Base-by-base conservation (phyloP, 2,888 invertebrate species). In the Parochlus steinenii region DNA sequence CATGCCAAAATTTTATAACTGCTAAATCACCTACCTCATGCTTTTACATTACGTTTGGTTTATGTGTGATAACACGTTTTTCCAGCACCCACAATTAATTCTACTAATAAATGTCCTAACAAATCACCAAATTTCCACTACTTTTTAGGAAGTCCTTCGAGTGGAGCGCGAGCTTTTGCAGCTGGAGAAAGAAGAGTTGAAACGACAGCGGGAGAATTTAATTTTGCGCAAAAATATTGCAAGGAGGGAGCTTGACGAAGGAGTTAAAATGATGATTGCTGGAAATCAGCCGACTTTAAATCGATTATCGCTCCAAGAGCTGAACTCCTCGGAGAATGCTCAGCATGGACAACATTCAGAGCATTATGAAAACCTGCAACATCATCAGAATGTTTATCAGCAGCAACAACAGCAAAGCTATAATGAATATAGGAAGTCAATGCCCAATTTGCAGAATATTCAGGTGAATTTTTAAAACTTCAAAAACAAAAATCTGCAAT, bases 161-260 rank as follows among this genome's bases (percentile, higher is more conserved):
- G 79, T 81, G 42, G 81, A 82, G 58, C 68, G 79, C 28, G 81
- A 82, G 55, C 61, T 82, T 3, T 54, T 80, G 4, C 80, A 82
- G 52, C 54, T 77, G 29, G 79, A 83, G 50, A 75, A 77, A 52
- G 81, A 81, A 51, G 80, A 81, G 50, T 49, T 81, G 8, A 71
- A 78, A 43, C 63, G 81, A 3, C 78, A 80, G 48, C 64, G 77
- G 8, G 79, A 76, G 46, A 79, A 76, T 50, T 57, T 80, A 7
- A 58, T 76, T 14, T 62, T 70, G 45, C 65, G 73, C 26, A 78
- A 78, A 48, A 65, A 61, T 45, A 64, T 72, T 47, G 69, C 67
- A n/a, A 58, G 68, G 2, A 52, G 55, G 8, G 58, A 57, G 33
- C 58, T 70, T 40, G 56, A 58, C 35, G 55, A 58, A 46, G 56